A percentile compares a stretch with the other conserved stretches of the same genome.
These are phyloP conservation scores for Sebastes kiyomatsui DNA, from an alignment of 2,797 vertebrate genomes.

Conservation along the genomic window DNA sequence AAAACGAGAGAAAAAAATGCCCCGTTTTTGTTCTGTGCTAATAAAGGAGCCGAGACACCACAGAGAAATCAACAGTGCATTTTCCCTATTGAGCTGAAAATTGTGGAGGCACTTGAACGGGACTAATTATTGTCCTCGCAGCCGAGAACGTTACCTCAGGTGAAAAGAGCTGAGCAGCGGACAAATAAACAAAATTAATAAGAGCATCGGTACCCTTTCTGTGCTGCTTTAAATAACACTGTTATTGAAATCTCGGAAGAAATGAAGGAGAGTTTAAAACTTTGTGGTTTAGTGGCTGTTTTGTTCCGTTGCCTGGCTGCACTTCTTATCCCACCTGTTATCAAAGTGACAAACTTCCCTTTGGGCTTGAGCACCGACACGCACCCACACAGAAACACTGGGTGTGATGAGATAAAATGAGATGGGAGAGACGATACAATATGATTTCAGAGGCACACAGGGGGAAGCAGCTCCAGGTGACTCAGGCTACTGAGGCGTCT, in stretches of 20 bases:
- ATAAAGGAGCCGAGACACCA: conserved; percentile 55
- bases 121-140: conserved; percentile 56
- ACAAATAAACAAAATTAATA: conserved; percentile 58
- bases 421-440: conserved; percentile 14
- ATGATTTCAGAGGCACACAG: conserved; percentile 27
- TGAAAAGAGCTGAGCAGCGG: conserved; percentile 47
- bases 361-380: conserved; percentile 3
- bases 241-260: conserved; percentile 21
- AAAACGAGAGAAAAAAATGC: conserved; percentile 32
- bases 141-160: conserved; percentile 48
- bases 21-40: conserved; percentile 37
- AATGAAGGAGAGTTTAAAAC: neutral
- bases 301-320: neutral
- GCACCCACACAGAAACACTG: conserved; percentile 18
- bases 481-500: conserved; percentile 7
- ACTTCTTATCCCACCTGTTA: conserved; percentile 45
- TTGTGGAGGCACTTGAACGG: conserved; percentile 39
- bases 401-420: conserved; percentile 47
- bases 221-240: conserved; percentile 21
- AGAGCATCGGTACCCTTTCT: neutral
- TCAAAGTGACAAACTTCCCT: conserved; percentile 49
- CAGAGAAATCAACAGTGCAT: conserved; percentile 65
- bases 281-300: neutral
- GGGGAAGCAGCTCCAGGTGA: conserved; percentile 34
- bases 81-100: conserved; percentile 56